Conservation (phyloP, 2,888 invertebrate species). For the Parapristionchus giblindavisi region DNA sequence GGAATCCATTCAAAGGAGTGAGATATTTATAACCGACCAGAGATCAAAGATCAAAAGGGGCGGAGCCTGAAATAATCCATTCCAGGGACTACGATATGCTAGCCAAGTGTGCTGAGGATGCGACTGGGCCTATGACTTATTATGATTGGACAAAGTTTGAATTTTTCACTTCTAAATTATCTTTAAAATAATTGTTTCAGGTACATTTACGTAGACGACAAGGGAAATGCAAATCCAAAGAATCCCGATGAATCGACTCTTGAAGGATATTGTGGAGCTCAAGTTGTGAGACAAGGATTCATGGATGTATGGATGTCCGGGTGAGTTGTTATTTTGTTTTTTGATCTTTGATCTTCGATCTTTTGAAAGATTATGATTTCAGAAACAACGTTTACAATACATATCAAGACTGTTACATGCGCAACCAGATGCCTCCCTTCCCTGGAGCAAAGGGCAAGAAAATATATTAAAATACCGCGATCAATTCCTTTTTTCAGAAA, state of each 20-base stretch:
- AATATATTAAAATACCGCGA: constrained; percentile 34
- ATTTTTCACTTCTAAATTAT: neutral
- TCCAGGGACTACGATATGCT: constrained; percentile 39
- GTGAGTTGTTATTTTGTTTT: constrained; percentile 10
- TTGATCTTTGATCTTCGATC: no score
- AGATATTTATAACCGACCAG: no score
- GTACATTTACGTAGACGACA: constrained; percentile 23
- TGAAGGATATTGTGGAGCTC: constrained; percentile 23
- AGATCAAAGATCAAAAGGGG: no score
- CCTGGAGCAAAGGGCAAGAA: constrained; percentile 27
- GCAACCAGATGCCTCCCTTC: constrained; percentile 36
- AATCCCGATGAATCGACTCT: constrained; percentile 1
- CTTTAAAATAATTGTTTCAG: constrained; percentile 1
- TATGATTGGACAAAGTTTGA: constrained; percentile 34
- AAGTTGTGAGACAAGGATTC: constrained; percentile 35
- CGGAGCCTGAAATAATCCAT: no score
- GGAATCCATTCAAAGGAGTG: constrained; percentile 56
- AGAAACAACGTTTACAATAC: constrained; percentile 61
- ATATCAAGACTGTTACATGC: constrained; percentile 62
- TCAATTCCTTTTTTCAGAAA: no score
- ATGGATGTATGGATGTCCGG: constrained; percentile 24
- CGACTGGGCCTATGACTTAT: constrained; percentile 7
- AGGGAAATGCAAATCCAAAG: constrained; percentile 17
- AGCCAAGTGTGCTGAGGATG: neutral
- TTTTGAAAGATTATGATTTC: no score